Conservation (phyloP, 1,140 invertebrate species). For the Achroia grisella region DNA sequence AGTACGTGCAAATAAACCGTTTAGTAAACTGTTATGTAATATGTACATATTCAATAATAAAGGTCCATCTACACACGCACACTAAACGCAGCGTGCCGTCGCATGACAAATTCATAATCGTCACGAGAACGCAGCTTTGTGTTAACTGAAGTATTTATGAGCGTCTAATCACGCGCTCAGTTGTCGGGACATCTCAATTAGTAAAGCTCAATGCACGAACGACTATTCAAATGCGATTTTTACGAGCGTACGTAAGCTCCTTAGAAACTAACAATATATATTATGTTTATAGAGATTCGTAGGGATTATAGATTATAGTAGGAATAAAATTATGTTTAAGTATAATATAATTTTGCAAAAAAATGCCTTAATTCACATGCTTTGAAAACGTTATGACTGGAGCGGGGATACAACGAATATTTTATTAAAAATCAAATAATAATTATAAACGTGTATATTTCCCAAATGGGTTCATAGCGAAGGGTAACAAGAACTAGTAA, state of each 20-base stretch:
- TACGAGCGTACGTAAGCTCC: constrained; percentile 12
- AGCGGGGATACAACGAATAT: too few relatives aligned
- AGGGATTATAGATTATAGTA: too few relatives aligned
- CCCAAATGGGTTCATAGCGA: too few relatives aligned
- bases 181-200: constrained; percentile 26
- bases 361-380: too few relatives aligned
- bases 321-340: too few relatives aligned
- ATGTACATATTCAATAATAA: constrained; percentile 7
- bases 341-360: too few relatives aligned
- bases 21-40: not conserved
- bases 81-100: constrained; percentile 28
- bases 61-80: constrained; percentile 18
- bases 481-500: too few relatives aligned
- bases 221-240: constrained; percentile 30
- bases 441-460: too few relatives aligned
- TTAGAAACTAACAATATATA: not conserved
- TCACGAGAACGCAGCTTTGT: constrained; percentile 6
- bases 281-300: too few relatives aligned
- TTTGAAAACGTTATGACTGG: too few relatives aligned
- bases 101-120: constrained; percentile 48
- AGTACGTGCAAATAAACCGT: too few relatives aligned
- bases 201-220: constrained; percentile 17
- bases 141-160: constrained; percentile 31
- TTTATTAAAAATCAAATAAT: too few relatives aligned
- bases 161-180: constrained; percentile 27